These are phyloP conservation scores for Scatophagus argus DNA, from an alignment of 2,113 vertebrate genomes.

Conservation along the genomic window DNA sequence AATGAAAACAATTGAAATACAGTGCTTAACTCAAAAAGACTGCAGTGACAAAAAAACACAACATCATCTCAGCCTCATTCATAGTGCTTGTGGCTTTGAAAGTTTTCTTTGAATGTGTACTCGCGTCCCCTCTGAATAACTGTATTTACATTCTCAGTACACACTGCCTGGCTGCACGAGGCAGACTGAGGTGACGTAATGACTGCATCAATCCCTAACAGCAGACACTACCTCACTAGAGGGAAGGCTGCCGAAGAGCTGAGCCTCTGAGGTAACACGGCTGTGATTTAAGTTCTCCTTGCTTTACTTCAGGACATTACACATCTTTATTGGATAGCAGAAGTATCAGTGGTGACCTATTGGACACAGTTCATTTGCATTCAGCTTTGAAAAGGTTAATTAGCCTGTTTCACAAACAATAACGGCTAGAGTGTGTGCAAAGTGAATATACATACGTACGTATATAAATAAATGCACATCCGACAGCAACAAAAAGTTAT, in stretches of 20 bases:
- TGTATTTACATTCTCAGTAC: slow-evolving; percentile 59
- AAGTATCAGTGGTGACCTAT: slow-evolving; percentile 57
- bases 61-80: neutral
- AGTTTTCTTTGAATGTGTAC: slow-evolving; percentile 23
- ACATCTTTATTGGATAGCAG: slow-evolving; percentile 33
- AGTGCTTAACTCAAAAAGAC: neutral
- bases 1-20: neutral
- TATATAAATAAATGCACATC: neutral
- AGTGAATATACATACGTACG: too few relatives aligned
- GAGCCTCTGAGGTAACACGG: slow-evolving; percentile 46
- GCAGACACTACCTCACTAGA: slow-evolving; percentile 81
- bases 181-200: slow-evolving; percentile 73
- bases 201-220: slow-evolving; percentile 68
- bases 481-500: neutral
- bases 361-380: slow-evolving; percentile 70
- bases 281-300: slow-evolving; percentile 60
- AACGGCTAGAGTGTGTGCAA: slow-evolving; percentile 40
- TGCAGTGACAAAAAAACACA: slow-evolving; percentile 1
- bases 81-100: slow-evolving; percentile 9
- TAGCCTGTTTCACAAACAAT: slow-evolving; percentile 50
- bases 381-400: slow-evolving; percentile 76
- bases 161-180: slow-evolving; percentile 42
- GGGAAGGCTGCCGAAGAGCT: slow-evolving; percentile 52
- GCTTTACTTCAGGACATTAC: slow-evolving; percentile 18
- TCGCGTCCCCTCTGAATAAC: slow-evolving; percentile 20